Percentiles rank a stretch among this genome's conserved stretches.
Evolutionary conservation across 1,140 invertebrate species (phyloP).

Genomic region (Calephelis nemesis): DNA sequence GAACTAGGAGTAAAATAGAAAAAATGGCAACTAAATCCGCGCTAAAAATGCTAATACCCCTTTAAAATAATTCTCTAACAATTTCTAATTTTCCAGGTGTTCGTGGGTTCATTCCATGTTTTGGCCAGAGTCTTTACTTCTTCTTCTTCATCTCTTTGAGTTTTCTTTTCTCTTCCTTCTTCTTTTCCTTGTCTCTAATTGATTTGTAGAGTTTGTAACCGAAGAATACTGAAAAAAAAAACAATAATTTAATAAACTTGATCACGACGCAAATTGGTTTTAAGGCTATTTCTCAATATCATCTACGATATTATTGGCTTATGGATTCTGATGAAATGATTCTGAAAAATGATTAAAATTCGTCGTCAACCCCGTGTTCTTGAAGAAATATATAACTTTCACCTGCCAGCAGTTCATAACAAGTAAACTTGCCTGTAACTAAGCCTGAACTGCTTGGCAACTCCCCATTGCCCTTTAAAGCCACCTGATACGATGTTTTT

Average conservation of each 20-base stretch:
- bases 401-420: too few species aligned
- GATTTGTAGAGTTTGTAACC: conserved; percentile 90
- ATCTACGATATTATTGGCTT: too few species aligned
- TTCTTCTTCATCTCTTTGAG: conserved; percentile 83
- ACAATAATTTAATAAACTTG: conserved; percentile 6
- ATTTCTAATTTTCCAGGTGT: conserved; percentile 8
- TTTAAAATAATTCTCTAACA: not conserved
- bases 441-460: too few species aligned
- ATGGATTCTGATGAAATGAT: too few species aligned
- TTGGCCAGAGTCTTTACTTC: conserved; percentile 52
- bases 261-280: not conserved
- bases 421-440: too few species aligned
- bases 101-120: not conserved
- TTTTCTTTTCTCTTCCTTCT: conserved; percentile 86
- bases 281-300: too few species aligned
- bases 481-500: too few species aligned
- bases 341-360: too few species aligned
- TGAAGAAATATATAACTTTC: too few species aligned
- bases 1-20: too few species aligned
- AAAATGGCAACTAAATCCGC: not conserved
- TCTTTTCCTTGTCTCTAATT: conserved; percentile 85
- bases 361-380: too few species aligned
- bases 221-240: conserved; percentile 87
- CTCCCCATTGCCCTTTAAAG: too few species aligned
- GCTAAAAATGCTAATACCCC: not conserved